phyloP scores from a whole-genome alignment of 2,888 invertebrate genomes.

The Hydraecia micacea region DNA sequence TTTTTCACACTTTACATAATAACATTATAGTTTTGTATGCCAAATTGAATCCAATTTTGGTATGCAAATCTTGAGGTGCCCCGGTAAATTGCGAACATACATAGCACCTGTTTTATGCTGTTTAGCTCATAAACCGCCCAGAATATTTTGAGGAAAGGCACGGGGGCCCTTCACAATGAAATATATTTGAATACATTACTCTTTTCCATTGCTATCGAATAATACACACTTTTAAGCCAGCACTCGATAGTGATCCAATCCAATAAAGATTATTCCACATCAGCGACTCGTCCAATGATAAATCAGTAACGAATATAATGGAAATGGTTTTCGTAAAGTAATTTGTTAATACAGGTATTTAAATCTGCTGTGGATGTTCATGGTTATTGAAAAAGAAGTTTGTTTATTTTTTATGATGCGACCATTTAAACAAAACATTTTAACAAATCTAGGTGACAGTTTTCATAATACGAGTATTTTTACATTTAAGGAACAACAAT shows the following conservation, averaged over 20 bases:
- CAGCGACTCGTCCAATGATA: slow-evolving; percentile 18
- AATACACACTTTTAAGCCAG: slow-evolving; percentile 42
- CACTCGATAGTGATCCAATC: slow-evolving; percentile 50
- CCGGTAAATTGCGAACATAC: slow-evolving; percentile 57
- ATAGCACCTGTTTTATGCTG: slow-evolving; percentile 59
- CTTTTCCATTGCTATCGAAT: slow-evolving; percentile 41
- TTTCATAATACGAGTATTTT: neutral
- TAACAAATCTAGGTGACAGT: neutral
- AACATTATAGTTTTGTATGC: slow-evolving; percentile 44
- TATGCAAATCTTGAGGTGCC: slow-evolving; percentile 59
- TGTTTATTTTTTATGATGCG: neutral
- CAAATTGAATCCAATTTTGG: slow-evolving; percentile 59
- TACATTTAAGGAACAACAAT: neutral
- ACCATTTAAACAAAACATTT: neutral
- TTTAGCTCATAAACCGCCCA: slow-evolving; percentile 56
- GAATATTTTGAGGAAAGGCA: slow-evolving; percentile 53
- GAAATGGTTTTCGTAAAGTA: slow-evolving; percentile 23
- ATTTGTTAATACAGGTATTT: slow-evolving; percentile 20
- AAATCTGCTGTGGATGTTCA: slow-evolving; percentile 4
- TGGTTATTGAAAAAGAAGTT: neutral
- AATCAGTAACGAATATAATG: slow-evolving; percentile 28
- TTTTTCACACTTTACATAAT: slow-evolving; percentile 42
- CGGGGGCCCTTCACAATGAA: slow-evolving; percentile 44
- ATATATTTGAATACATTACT: slow-evolving; percentile 60
- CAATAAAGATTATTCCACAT: slow-evolving; percentile 55